Base-by-base conservation (phyloP, 2,113 vertebrate species). In the Fulmarus glacialis region DNA sequence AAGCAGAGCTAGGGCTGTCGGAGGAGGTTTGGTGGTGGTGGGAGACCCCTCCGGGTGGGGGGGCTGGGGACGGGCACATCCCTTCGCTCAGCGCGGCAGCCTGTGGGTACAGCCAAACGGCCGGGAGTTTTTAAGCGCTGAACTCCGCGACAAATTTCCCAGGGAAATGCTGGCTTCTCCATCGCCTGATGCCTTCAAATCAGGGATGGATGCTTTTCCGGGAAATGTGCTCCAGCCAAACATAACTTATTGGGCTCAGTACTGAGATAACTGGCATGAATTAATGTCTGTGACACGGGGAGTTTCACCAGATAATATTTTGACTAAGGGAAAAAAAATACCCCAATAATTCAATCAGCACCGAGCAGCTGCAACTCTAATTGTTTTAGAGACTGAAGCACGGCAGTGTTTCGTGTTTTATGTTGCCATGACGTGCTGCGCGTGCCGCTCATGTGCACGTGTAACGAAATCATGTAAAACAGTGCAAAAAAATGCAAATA, bases 391-490 rank as follows among this genome's bases (percentile, higher is more conserved):
- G 48, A 3, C 32, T 0, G 11, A 13, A 43, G 27, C 36, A 1
- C 3, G 0, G 40, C 32, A 16, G 30, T 3, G 0, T 20, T 30
- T 32, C 0, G 6, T 22, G 45, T 19, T 47, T 59, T 18, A 6
- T 5, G 36, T 20, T 43, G 40, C 45, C 34, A 19, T 16, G 29
- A 15, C 2, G 9, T 6, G 15, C 22, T 4, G 40, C 2, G 1
- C 27, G 2, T 4, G 2, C 73, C 1, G 4, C 24, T 24, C 16
- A 22, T 22, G 15, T 13, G 47, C 64, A 26, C 0, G 0, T 22
- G 56, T 8, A 32, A n/a, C 0, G 3, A 45, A 73, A 50, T 16
- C 9, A 12, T 50, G 20, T 32, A 15, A 62, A 55, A 45, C 4
- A 3, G 15, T 6, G 9, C 1, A 17, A 45, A 45, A 24, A 43